Conservation (phyloP, 2,888 invertebrate genomes). For the Anagyrus pseudococci region DNA sequence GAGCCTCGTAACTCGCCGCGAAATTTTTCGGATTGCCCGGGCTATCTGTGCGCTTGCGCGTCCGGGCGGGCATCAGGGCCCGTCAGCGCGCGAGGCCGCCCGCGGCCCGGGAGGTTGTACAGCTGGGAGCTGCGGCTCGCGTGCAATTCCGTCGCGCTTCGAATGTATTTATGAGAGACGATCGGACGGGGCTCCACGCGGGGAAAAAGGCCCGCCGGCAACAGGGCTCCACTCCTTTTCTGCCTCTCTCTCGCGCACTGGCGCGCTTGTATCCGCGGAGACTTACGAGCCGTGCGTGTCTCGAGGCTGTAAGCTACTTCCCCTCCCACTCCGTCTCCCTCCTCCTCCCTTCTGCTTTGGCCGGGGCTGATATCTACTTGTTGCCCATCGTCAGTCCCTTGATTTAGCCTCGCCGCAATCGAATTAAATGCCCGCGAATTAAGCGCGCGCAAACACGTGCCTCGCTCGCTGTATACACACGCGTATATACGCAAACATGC, state of each 20-base stretch:
- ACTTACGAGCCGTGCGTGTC: conserved; percentile 57
- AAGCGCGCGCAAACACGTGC: conserved; percentile 2
- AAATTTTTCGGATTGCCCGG: too few relatives aligned
- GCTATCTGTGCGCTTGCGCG: too few relatives aligned
- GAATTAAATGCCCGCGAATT: conserved; percentile 50
- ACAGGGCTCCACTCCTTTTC: too few relatives aligned
- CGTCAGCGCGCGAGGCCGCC: too few relatives aligned
- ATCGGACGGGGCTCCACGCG: not conserved
- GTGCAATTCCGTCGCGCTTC: not conserved
- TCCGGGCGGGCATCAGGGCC: too few relatives aligned
- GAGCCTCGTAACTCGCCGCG: too few relatives aligned
- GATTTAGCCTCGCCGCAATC: conserved; percentile 58
- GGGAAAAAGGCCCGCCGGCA: not conserved
- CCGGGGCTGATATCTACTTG: conserved; percentile 56
- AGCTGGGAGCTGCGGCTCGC: too few relatives aligned
- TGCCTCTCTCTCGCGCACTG: not conserved
- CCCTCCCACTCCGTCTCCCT: too few relatives aligned
- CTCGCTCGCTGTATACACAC: not conserved
- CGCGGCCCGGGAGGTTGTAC: too few relatives aligned
- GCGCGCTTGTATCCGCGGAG: conserved; percentile 28
- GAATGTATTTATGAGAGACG: conserved; percentile 5
- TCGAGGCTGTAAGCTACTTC: conserved; percentile 59
- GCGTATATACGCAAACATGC: not conserved
- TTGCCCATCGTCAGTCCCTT: conserved; percentile 56
- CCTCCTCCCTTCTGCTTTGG: too few relatives aligned